Percentiles rank a stretch among this genome's conserved stretches.
Conservation (phyloP, 2,797 vertebrate species). For the Chiroxiphia lanceolata region DNA sequence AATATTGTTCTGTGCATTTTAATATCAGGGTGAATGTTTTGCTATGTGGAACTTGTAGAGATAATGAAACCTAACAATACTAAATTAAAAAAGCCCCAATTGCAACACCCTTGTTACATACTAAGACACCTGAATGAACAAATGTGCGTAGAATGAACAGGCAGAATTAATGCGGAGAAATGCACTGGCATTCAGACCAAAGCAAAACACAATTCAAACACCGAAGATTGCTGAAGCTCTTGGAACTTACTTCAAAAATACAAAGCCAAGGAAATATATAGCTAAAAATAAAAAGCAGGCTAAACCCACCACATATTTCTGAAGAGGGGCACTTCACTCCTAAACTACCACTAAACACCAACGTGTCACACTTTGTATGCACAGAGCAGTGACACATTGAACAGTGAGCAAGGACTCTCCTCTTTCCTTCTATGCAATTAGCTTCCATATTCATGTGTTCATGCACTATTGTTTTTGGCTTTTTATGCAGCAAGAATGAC, state of each 20-base stretch:
- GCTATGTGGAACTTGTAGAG: slow-evolving; percentile 40
- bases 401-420: neutral
- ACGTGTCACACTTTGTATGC: neutral
- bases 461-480: neutral
- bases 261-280: neutral
- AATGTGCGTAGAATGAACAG: slow-evolving; percentile 4
- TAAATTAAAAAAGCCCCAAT: slow-evolving; percentile 19
- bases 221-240: neutral
- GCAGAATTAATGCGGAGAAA: slow-evolving; percentile 15
- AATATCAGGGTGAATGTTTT: slow-evolving; percentile 47
- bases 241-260: neutral
- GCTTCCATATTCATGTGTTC: neutral
- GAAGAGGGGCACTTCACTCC: neutral
- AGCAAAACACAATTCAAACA: neutral
- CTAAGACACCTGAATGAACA: slow-evolving; percentile 10
- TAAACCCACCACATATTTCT: neutral
- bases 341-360: neutral
- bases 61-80: slow-evolving; percentile 60
- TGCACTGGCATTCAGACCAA: neutral
- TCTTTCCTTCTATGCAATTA: neutral
- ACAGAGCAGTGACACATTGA: neutral
- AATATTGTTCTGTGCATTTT: neutral
- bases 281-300: neutral
- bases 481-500: neutral
- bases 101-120: slow-evolving; percentile 19